phyloP scores from a whole-genome alignment of 2,797 vertebrate genomes.

The Taenioides sp. region DNA sequence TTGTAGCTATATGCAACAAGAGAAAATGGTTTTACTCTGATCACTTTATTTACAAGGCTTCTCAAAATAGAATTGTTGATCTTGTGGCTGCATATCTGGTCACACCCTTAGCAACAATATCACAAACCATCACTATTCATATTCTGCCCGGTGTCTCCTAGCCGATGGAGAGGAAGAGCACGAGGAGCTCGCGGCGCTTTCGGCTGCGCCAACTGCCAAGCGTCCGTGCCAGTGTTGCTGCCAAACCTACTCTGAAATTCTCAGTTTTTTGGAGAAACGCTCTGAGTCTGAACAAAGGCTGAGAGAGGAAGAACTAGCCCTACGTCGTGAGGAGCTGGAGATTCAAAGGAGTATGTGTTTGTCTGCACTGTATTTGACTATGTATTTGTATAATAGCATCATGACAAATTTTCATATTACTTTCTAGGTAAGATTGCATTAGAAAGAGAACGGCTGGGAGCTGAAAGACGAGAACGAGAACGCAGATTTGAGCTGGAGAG shows the following conservation, averaged over 20 bases:
- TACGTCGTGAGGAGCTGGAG: slow-evolving; percentile 80
- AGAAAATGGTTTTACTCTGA: not conserved
- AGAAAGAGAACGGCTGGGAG: slow-evolving; percentile 77
- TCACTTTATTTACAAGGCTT: not conserved
- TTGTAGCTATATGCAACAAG: not conserved
- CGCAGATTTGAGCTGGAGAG: slow-evolving; percentile 80
- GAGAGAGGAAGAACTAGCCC: slow-evolving; percentile 78
- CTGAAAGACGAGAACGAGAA: slow-evolving; percentile 77
- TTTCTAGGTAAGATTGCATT: slow-evolving; percentile 72
- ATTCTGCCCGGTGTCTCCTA: not conserved
- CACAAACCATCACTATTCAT: not conserved
- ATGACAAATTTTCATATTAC: not conserved
- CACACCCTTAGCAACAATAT: not conserved
- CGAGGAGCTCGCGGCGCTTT: slow-evolving; percentile 63
- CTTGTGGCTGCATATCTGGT: not conserved
- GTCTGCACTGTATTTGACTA: not conserved
- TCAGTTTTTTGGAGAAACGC: slow-evolving; percentile 82
- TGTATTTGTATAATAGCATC: not conserved
- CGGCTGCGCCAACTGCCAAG: slow-evolving; percentile 70
- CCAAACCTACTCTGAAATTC: slow-evolving; percentile 81
- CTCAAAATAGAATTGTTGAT: not conserved
- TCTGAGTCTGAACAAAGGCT: slow-evolving; percentile 80
- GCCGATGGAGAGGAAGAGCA: slow-evolving; percentile 68
- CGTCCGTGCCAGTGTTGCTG: slow-evolving; percentile 82
- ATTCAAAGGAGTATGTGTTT: slow-evolving; percentile 74